Evolutionary conservation across 1,140 invertebrate species (phyloP).

Genomic region (Drosophila burlai): DNA sequence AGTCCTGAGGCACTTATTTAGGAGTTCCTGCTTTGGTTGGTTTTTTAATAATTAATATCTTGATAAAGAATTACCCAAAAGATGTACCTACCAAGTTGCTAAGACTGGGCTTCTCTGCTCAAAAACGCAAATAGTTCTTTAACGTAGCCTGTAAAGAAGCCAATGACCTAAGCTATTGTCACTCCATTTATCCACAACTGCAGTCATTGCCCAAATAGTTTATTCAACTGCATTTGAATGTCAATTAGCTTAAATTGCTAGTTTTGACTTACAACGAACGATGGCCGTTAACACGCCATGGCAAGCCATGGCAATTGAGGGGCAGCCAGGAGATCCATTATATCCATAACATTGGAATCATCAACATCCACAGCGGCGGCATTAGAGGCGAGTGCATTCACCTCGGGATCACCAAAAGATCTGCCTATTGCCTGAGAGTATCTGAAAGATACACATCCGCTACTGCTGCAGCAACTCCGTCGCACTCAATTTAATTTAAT

Average conservation of each 20-base stretch:
- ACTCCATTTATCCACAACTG: slow-evolving; percentile 1
- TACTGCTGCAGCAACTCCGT: slow-evolving; percentile 55
- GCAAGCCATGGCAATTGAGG: slow-evolving; percentile 65
- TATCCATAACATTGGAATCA: slow-evolving; percentile 39
- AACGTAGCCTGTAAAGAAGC: neutral
- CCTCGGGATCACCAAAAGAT: slow-evolving; percentile 49
- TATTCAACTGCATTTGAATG: slow-evolving; percentile 83
- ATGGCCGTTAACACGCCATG: slow-evolving; percentile 66
- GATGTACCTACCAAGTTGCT: neutral
- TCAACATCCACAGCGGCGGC: slow-evolving; percentile 3
- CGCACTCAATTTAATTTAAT: slow-evolving; percentile 82
- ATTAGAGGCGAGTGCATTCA: slow-evolving; percentile 67
- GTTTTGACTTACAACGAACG: slow-evolving; percentile 73
- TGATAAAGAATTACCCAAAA: no score
- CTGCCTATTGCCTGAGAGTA: slow-evolving; percentile 20
- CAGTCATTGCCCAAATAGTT: slow-evolving; percentile 51
- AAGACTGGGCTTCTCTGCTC: neutral
- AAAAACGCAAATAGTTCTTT: neutral
- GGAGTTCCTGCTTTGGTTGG: neutral
- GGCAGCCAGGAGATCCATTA: slow-evolving; percentile 27
- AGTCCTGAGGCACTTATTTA: neutral
- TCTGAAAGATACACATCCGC: slow-evolving; percentile 64
- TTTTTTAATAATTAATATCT: neutral
- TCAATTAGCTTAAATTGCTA: slow-evolving; percentile 80
- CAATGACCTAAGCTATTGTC: slow-evolving; percentile 31